phyloP scores from a whole-genome alignment of 2,888 invertebrate genomes.

The Bembecia ichneumoniformis region DNA sequence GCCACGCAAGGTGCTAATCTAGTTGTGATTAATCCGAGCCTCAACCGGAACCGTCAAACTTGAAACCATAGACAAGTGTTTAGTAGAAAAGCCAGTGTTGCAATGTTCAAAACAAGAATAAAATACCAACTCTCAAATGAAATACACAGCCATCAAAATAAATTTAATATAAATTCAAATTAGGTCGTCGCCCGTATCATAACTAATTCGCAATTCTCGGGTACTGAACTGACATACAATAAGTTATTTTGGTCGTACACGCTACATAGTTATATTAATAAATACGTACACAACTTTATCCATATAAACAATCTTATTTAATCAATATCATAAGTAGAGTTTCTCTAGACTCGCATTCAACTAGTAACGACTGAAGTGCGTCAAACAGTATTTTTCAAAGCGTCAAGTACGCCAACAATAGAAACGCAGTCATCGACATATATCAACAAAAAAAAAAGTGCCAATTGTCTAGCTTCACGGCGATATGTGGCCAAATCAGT shows the following conservation, averaged over 20 bases:
- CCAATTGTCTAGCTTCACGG: neutral
- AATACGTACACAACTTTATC: slow-evolving; percentile 46
- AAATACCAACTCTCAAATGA: slow-evolving; percentile 13
- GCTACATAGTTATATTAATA: slow-evolving; percentile 27
- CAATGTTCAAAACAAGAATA: neutral
- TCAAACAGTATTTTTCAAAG: slow-evolving; percentile 24
- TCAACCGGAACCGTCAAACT: neutral
- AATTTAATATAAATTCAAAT: slow-evolving; percentile 18
- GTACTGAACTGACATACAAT: slow-evolving; percentile 23
- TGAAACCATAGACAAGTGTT: neutral
- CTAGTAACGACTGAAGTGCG: slow-evolving; percentile 38
- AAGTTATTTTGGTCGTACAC: slow-evolving; percentile 48
- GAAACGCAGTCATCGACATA: neutral
- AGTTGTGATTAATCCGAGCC: neutral
- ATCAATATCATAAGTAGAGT: slow-evolving; percentile 28
- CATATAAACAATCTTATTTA: slow-evolving; percentile 46
- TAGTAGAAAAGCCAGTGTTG: neutral
- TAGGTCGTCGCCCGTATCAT: slow-evolving; percentile 34
- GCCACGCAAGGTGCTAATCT: too few relatives aligned
- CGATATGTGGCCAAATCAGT: neutral
- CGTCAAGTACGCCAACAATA: neutral
- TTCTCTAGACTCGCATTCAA: slow-evolving; percentile 33
- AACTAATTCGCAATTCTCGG: slow-evolving; percentile 28
- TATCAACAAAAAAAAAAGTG: neutral
- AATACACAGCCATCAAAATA: slow-evolving; percentile 30